phyloP scores from a whole-genome alignment of 2,113 vertebrate genomes.

The Sitta europaea region DNA sequence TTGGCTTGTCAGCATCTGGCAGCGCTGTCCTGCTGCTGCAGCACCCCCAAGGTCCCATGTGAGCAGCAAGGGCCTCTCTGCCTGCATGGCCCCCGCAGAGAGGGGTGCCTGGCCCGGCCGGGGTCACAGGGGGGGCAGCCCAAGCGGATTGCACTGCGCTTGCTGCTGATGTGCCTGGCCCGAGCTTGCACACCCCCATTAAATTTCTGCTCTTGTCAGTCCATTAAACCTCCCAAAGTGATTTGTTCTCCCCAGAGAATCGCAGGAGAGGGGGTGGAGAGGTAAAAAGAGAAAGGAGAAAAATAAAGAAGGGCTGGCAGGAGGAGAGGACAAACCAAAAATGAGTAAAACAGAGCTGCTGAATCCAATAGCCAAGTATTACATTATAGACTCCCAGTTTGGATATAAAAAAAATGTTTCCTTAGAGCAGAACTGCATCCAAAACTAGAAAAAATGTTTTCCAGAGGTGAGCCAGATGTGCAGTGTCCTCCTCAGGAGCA shows the following conservation, averaged over 20 bases:
- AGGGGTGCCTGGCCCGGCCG: not conserved
- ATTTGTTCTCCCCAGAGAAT: conserved; percentile 43
- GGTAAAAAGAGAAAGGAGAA: conserved; percentile 43
- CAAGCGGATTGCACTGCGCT: not conserved
- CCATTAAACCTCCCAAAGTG: conserved; percentile 14
- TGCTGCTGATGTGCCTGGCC: conserved; percentile 4
- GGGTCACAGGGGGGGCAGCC: conserved; percentile 64
- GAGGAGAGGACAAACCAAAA: conserved; percentile 2
- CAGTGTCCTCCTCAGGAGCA: not conserved
- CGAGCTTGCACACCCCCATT: not conserved
- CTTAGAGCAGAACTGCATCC: conserved; percentile 36
- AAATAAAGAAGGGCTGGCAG: not conserved
- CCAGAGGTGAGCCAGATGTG: not conserved
- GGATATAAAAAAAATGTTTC: conserved; percentile 53
- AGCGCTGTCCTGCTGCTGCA: not conserved
- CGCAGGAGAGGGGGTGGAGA: conserved; percentile 21
- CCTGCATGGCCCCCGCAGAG: not conserved
- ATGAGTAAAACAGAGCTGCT: conserved; percentile 60
- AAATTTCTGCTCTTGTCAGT: conserved; percentile 52
- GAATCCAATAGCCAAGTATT: conserved; percentile 50
- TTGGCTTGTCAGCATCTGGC: conserved; percentile 47
- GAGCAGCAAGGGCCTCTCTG: not conserved
- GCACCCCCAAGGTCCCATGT: not conserved
- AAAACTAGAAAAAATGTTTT: conserved; percentile 47
- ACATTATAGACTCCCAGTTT: conserved; percentile 42